Percentiles rank a stretch among this genome's conserved stretches.
Evolutionary conservation across 2,888 invertebrate species (phyloP).

Genomic region (Chelonus formosanus): DNA sequence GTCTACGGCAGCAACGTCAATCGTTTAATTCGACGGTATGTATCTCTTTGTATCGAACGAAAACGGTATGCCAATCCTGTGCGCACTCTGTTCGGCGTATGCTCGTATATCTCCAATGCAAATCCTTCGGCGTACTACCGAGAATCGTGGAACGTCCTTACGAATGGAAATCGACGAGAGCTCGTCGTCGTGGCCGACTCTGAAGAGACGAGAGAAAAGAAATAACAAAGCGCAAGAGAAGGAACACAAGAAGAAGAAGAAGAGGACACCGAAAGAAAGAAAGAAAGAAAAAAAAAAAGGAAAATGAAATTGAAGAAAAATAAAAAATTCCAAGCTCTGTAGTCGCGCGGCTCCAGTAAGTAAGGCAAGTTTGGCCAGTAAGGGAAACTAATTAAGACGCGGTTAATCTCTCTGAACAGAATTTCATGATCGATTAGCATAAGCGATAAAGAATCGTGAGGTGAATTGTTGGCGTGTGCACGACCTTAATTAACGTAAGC

Average conservation of each 20-base stretch:
- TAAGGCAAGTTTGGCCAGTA: slow-evolving; percentile 39
- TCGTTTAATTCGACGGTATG: slow-evolving; percentile 19
- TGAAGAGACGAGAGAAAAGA: slow-evolving; percentile 22
- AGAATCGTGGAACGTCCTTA: slow-evolving; percentile 47
- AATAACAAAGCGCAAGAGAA: slow-evolving; percentile 19
- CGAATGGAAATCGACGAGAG: slow-evolving; percentile 44
- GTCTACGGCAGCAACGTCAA: slow-evolving; percentile 8
- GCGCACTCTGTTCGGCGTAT: slow-evolving; percentile 8
- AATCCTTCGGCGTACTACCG: slow-evolving; percentile 41
- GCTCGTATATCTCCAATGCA: slow-evolving; percentile 46
- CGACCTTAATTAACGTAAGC: slow-evolving; percentile 59
- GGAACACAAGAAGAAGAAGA: slow-evolving; percentile 28
- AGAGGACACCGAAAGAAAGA: slow-evolving; percentile 27
- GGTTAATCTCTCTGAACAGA: slow-evolving; percentile 55
- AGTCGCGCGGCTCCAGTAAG: slow-evolving; percentile 14
- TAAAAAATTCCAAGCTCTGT: not conserved
- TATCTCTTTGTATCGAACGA: slow-evolving; percentile 26
- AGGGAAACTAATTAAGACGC: slow-evolving; percentile 60
- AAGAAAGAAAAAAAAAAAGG: slow-evolving; percentile 31
- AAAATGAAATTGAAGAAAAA: slow-evolving; percentile 34
- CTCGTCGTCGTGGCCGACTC: slow-evolving; percentile 3
- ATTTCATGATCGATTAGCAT: slow-evolving; percentile 59
- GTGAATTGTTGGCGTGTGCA: slow-evolving; percentile 48
- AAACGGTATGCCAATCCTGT: slow-evolving; percentile 21
- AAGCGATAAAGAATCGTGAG: slow-evolving; percentile 53